These are phyloP conservation scores for Aricia artaxerxes DNA, from an alignment of 2,888 invertebrate genomes.

Conservation along the genomic window DNA sequence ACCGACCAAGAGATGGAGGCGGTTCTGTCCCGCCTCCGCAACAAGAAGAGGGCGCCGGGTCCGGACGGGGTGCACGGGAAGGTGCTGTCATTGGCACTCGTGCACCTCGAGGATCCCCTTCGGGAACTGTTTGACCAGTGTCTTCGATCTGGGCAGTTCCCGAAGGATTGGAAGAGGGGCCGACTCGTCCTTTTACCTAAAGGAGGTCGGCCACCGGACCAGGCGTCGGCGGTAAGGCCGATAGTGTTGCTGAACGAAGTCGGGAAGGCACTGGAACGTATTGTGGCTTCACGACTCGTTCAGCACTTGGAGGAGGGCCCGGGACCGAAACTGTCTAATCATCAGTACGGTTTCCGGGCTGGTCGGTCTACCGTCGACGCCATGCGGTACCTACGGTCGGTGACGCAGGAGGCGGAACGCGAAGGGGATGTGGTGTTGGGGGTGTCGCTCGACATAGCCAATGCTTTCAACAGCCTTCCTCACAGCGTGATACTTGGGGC, in stretches of 20 bases:
- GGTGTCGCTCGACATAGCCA: background rate
- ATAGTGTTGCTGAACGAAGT: conserved; percentile 35
- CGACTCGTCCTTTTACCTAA: background rate
- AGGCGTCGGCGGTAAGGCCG: conserved; percentile 27
- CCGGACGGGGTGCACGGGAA: too few relatives aligned
- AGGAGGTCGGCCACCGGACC: background rate
- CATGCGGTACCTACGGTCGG: too few relatives aligned
- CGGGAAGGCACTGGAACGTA: conserved; percentile 33
- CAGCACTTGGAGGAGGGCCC: background rate
- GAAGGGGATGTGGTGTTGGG: background rate
- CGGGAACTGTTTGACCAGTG: conserved; percentile 12
- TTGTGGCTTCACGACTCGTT: conserved; percentile 31
- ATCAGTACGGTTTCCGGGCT: background rate
- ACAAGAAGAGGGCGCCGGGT: too few relatives aligned
- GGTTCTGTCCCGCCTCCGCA: too few relatives aligned
- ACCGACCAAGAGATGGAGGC: too few relatives aligned
- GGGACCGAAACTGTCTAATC: too few relatives aligned
- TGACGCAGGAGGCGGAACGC: background rate
- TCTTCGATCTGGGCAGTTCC: background rate
- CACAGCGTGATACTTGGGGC: background rate
- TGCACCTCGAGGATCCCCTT: background rate
- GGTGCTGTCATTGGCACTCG: background rate
- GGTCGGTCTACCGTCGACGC: too few relatives aligned
- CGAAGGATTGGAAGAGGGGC: conserved; percentile 13
- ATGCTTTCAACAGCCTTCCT: background rate